These are phyloP conservation scores for Actinostola sp. DNA, from an alignment of 92 coral and sea anemone species.

Conservation along the genomic window DNA sequence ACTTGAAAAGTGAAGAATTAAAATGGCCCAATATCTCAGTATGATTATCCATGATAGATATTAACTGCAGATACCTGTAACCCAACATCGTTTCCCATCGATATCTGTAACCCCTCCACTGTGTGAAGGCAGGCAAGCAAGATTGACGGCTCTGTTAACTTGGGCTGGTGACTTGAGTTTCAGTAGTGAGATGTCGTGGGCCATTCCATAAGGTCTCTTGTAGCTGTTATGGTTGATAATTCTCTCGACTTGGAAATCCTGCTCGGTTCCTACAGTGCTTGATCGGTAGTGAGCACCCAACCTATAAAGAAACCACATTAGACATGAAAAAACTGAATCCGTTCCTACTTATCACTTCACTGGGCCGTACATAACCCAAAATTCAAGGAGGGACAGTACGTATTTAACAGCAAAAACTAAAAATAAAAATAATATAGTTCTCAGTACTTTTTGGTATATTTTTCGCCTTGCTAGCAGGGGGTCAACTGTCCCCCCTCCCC, in stretches of 20 bases:
- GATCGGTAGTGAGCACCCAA: conserved; percentile 58
- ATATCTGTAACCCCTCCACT: conserved; percentile 8
- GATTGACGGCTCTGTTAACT: conserved; percentile 23
- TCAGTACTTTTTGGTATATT: no score
- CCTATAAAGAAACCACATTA: conserved; percentile 10
- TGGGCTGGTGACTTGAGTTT: conserved; percentile 34
- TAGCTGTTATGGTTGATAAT: conserved; percentile 52
- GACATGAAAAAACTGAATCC: no score
- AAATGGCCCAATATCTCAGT: no score
- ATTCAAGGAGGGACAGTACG: no score
- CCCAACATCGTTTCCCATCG: conserved; percentile 57
- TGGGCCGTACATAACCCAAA: no score
- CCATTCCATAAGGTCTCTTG: conserved; percentile 46
- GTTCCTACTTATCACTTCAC: no score
- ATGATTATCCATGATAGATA: no score
- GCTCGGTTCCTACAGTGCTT: conserved; percentile 38
- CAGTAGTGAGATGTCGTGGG: conserved; percentile 51
- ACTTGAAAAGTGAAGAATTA: no score
- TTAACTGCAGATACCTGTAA: conserved; percentile 59
- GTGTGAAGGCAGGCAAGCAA: conserved; percentile 34
- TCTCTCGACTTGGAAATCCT: conserved; percentile 46
- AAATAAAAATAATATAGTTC: no score
- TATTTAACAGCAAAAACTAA: no score
- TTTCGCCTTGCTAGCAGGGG: no score
- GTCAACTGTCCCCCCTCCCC: no score